Conservation (phyloP, 2,888 invertebrate genomes). For the Microdon myrmicae region DNA sequence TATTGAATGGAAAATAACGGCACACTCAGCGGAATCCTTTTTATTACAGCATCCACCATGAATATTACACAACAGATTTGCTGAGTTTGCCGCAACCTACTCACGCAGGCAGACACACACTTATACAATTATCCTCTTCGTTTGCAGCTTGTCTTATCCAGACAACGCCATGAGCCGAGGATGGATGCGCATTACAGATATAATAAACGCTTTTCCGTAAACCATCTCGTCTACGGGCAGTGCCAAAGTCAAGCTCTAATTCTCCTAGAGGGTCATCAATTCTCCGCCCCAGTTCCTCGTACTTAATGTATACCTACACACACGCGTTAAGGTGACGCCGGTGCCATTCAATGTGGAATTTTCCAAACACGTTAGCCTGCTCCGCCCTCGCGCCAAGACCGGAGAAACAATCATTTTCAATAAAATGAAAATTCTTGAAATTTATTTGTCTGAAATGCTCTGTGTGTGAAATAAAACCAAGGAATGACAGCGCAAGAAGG, state of each 20-base stretch:
- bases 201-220: too few species aligned
- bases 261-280: too few species aligned
- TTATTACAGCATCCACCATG: slow-evolving; percentile 50
- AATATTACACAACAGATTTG: slow-evolving; percentile 34
- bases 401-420: slow-evolving; percentile 44
- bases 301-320: slow-evolving; percentile 5
- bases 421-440: slow-evolving; percentile 52
- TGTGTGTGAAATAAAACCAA: slow-evolving; percentile 47
- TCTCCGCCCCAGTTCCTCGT: slow-evolving; percentile 2
- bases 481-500: slow-evolving; percentile 35
- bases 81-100: slow-evolving; percentile 1
- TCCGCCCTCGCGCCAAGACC: slow-evolving; percentile 1
- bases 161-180: too few species aligned
- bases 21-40: slow-evolving; percentile 51
- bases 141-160: slow-evolving; percentile 11
- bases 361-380: slow-evolving; percentile 1
- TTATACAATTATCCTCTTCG: slow-evolving; percentile 17
- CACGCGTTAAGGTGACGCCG: slow-evolving; percentile 25
- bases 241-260: slow-evolving; percentile 10
- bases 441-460: slow-evolving; percentile 51
- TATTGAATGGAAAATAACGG: slow-evolving; percentile 50
- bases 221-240: too few species aligned
- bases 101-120: slow-evolving; percentile 7
- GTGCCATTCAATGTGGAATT: slow-evolving; percentile 34
- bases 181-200: too few species aligned